phyloP scores from a whole-genome alignment of 1,140 invertebrate species.

The Drosophila ohnishii region DNA sequence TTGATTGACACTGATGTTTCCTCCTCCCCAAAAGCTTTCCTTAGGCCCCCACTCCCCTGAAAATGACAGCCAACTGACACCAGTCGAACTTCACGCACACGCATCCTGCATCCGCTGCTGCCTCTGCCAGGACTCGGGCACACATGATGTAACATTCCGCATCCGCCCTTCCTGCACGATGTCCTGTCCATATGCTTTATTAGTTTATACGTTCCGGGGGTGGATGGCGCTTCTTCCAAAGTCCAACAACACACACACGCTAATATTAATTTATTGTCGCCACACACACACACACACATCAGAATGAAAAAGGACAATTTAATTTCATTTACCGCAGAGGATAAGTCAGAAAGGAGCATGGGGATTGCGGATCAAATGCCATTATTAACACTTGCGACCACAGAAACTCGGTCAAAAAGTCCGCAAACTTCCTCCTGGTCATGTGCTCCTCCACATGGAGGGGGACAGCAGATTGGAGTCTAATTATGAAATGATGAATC shows the following conservation, averaged over 20 bases:
- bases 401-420: slow-evolving; percentile 72
- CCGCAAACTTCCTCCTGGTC: slow-evolving; percentile 23
- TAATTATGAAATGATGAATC: slow-evolving; percentile 78
- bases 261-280: slow-evolving; percentile 79
- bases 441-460: slow-evolving; percentile 31
- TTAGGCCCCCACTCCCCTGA: too few relatives aligned
- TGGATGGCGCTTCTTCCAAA: slow-evolving; percentile 19
- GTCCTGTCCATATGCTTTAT: slow-evolving; percentile 74
- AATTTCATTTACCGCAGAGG: slow-evolving; percentile 70
- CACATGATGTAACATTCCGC: slow-evolving; percentile 47
- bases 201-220: slow-evolving; percentile 66
- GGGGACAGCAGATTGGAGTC: slow-evolving; percentile 42
- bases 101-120: slow-evolving; percentile 30
- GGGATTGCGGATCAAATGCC: slow-evolving; percentile 53
- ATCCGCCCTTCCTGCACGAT: slow-evolving; percentile 28
- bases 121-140: background rate
- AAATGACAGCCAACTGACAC: slow-evolving; percentile 74
- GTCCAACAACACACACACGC: slow-evolving; percentile 51
- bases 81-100: slow-evolving; percentile 56
- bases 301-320: slow-evolving; percentile 79
- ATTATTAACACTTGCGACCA: slow-evolving; percentile 80
- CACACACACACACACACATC: slow-evolving; percentile 41
- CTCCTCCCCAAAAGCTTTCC: background rate
- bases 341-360: slow-evolving; percentile 17
- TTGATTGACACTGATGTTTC: slow-evolving; percentile 73